Base-by-base conservation (phyloP, 1,140 invertebrate genomes). In the Probaryconus sp. region DNA sequence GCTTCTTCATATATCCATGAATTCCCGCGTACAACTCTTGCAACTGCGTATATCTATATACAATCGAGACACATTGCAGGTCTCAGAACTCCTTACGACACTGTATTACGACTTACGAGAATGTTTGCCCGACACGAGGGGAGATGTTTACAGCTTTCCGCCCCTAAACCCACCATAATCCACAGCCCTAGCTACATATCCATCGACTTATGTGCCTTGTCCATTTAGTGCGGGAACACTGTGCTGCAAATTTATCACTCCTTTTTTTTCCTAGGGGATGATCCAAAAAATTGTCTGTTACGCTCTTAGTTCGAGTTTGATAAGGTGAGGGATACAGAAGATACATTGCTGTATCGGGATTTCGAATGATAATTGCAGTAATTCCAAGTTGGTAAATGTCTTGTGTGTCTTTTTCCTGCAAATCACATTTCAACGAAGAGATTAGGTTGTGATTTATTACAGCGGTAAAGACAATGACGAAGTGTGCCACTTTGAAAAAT, bases 31-130 rank as follows among this genome's bases (percentile, higher is more conserved):
- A 50, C 10, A n/a, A 14, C 14, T 37, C 33, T 50, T 26, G 56
- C 63, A 5, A n/a, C 10, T 31, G 50, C 43, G 16, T 50, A 38
- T 42, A 48, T 56, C 31, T 56, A 21, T 61, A 60, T 55, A 53
- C 51, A 53, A 58, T 16, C n/a, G 50, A 63, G 63, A 65, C 56
- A 64, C 65, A 61, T 69, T 51, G 48, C 17, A 35, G 38, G 56
- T 60, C 40, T 38, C 53, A 58, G 72, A 53, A 65, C 55, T 68
- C 37, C 50, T 67, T 56, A 47, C 45, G 47, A 55, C 47, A 67
- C 45, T 79, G 80, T 79, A 81, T 81, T 79, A 82, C 81, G 78
- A 78, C 73, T 81, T 80, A 79, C 70, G 72, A 68, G 69, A 64
- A 76, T 77, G 79, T 79, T 82, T 53, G 37, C 61, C 35, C 43